Evolutionary conservation across 2,797 vertebrate species (phyloP), one percentile per base, ranked within the genome.

Genomic region (Falco cherrug): DNA sequence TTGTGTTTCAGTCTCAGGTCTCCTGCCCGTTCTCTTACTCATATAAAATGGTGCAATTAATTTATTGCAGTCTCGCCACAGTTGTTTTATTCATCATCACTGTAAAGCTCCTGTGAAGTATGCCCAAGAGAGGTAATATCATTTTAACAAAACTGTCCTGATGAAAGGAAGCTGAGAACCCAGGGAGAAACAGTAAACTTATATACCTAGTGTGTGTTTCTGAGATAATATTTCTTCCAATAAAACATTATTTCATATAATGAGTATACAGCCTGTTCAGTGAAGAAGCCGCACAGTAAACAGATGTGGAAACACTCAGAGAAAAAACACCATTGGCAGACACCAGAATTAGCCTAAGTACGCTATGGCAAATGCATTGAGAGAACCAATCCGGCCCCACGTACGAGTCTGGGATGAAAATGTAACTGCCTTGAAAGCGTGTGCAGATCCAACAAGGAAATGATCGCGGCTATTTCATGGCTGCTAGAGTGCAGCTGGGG

Each of bases 31-130:
- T 93, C 95, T 95, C 92, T 91, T 96, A 83, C 89, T 97, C 96
- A 85, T 77, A 91, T 89, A 93, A 97, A 97, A 95, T 3, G 41
- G 90, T 70, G 73, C 94, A 97, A 96, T 97, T 98, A 97, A 97
- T 98, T 97, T 96, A 97, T 91, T 95, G 80, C 82, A 94, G 97
- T 65, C 84, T 97, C 71, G 6, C 96, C 94, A 95, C 97, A 97
- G 97, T 98, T 98, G 97, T 96, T 98, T 97, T 98, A 98, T 97
- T 93, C 97, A 98, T 98, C 94, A 95, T n/a, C 85, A 75, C 92
- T 1, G 31, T 48, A 96, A 93, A 90, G 90, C 86, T 87, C 74
- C 83, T 19, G 79, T 64, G 90, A 97, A 98, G 54, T 80, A 84
- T 48, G 9, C 97, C 96, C 96, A 41, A 4, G 97, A 97, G 97